Conservation (phyloP, 1,140 invertebrate species). For the Centruroides sculpturatus region DNA sequence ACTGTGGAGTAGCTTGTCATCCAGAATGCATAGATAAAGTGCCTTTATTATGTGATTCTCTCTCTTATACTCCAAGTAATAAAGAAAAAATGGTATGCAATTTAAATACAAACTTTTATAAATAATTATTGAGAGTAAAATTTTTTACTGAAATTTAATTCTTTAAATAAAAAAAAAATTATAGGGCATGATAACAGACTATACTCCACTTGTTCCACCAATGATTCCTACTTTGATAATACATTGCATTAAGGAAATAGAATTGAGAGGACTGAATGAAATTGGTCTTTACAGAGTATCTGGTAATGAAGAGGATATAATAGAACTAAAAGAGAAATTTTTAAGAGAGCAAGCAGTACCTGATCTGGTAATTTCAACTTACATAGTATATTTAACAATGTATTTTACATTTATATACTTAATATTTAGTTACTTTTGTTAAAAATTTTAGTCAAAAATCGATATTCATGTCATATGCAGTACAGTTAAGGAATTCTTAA, state of each 20-base stretch:
- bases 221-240: slow-evolving; percentile 87
- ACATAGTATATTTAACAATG: neutral
- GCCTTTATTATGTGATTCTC: slow-evolving; percentile 58
- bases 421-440: neutral
- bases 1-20: slow-evolving; percentile 61
- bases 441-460: slow-evolving; percentile 9
- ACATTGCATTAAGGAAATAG: slow-evolving; percentile 88
- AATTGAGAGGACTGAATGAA: slow-evolving; percentile 62
- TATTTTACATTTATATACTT: neutral
- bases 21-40: slow-evolving; percentile 59
- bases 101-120: neutral
- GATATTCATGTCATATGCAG: slow-evolving; percentile 72
- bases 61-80: slow-evolving; percentile 43
- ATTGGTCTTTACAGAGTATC: slow-evolving; percentile 81
- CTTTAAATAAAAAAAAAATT: slow-evolving; percentile 15
- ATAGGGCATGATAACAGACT: slow-evolving; percentile 63
- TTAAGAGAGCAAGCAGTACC: slow-evolving; percentile 54
- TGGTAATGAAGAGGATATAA: slow-evolving; percentile 68
- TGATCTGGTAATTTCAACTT: slow-evolving; percentile 39
- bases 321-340: slow-evolving; percentile 67
- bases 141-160: neutral
- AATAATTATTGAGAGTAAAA: neutral
- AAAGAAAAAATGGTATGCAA: slow-evolving; percentile 32
- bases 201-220: slow-evolving; percentile 53
- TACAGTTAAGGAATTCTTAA: slow-evolving; percentile 72